Evolutionary conservation across 2,888 invertebrate genomes (phyloP).

Genomic region (Himalopsyche kuldschensis): DNA sequence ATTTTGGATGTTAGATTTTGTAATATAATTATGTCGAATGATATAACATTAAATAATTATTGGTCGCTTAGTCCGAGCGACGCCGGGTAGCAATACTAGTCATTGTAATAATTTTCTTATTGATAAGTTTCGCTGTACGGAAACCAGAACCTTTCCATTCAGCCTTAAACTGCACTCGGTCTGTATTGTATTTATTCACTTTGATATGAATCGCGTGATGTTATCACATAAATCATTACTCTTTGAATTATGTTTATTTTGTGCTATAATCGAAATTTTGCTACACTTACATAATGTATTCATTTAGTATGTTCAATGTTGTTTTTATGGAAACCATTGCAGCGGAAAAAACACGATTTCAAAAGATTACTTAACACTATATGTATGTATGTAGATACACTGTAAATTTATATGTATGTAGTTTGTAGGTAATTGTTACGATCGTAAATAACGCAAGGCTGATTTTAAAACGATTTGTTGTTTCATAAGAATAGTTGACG

Average conservation of each 20-base stretch:
- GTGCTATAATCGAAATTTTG: background rate
- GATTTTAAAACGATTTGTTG: background rate
- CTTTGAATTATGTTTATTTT: background rate
- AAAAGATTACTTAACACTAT: background rate
- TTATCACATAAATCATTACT: background rate
- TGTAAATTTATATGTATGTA: background rate
- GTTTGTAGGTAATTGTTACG: background rate
- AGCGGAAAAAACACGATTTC: background rate
- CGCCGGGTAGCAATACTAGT: too few relatives aligned
- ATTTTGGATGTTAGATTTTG: too few relatives aligned
- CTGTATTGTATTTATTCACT: background rate
- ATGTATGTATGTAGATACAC: background rate
- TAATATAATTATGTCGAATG: too few relatives aligned
- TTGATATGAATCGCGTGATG: background rate
- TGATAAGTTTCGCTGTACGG: too few relatives aligned
- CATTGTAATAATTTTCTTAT: too few relatives aligned
- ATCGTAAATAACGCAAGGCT: background rate
- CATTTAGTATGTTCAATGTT: background rate
- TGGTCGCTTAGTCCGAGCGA: too few relatives aligned
- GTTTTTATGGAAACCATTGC: background rate
- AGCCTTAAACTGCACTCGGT: too few relatives aligned
- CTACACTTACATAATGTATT: background rate
- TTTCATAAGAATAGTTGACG: too few relatives aligned
- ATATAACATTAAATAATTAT: too few relatives aligned
- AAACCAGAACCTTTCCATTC: too few relatives aligned